A percentile compares a stretch with the other conserved stretches of the same genome.
Conservation (phyloP, 1,140 invertebrate genomes). For the Lethrus apterus region DNA sequence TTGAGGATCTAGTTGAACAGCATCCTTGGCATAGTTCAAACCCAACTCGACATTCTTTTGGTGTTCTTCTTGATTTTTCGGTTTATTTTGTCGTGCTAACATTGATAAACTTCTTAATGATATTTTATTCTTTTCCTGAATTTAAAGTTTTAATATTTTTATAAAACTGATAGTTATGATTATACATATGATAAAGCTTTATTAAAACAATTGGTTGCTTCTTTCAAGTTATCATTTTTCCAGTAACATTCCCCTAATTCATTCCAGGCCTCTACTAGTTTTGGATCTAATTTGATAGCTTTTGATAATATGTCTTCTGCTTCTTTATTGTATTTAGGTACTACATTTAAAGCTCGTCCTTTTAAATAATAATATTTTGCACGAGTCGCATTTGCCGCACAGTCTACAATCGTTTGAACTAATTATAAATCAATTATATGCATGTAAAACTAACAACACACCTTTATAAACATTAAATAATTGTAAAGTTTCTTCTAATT, state of each 20-base stretch:
- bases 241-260: constrained; percentile 85
- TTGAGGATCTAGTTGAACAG: constrained; percentile 68
- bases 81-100: constrained; percentile 62
- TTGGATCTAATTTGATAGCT: constrained; percentile 79
- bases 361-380: constrained; percentile 67
- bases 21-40: constrained; percentile 75
- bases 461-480: constrained; percentile 63
- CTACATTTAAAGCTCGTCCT: constrained; percentile 70
- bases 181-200: constrained; percentile 71
- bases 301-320: constrained; percentile 70
- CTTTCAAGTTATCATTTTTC: constrained; percentile 74
- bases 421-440: constrained; percentile 15
- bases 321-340: constrained; percentile 57
- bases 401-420: constrained; percentile 18
- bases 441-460: constrained; percentile 33
- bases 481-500: constrained; percentile 55
- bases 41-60: constrained; percentile 62
- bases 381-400: constrained; percentile 45
- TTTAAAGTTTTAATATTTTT: constrained; percentile 20
- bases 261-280: constrained; percentile 79
- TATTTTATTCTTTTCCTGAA: constrained; percentile 68
- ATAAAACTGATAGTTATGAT: neutral
- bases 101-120: constrained; percentile 80
- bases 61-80: constrained; percentile 48
- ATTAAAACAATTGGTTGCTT: constrained; percentile 79